phyloP scores from a whole-genome alignment of 2,888 invertebrate species.

The Caenorhabditis doughertyi region DNA sequence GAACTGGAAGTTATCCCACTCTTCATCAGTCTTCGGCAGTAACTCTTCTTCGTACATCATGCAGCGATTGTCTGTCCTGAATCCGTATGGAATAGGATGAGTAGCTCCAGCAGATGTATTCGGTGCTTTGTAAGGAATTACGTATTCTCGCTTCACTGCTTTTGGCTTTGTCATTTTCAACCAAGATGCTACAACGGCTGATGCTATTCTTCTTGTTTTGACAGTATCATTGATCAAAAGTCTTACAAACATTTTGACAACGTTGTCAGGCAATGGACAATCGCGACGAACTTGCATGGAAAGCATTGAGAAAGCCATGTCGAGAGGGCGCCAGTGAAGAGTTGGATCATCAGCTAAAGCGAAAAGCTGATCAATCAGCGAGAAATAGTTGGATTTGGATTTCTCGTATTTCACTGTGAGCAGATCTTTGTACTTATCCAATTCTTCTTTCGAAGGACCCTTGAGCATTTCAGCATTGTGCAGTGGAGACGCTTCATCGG shows the following conservation, averaged over 20 bases:
- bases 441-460: slow-evolving; percentile 13
- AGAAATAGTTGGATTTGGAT: slow-evolving; percentile 61
- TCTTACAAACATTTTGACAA: slow-evolving; percentile 87
- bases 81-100: slow-evolving; percentile 83
- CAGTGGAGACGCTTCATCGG: slow-evolving; percentile 47
- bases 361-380: slow-evolving; percentile 65
- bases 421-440: slow-evolving; percentile 45
- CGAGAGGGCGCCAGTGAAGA: slow-evolving; percentile 90
- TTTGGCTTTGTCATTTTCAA: slow-evolving; percentile 79
- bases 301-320: slow-evolving; percentile 88
- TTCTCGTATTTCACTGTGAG: slow-evolving; percentile 46
- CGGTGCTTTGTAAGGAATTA: slow-evolving; percentile 57
- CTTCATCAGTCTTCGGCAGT: slow-evolving; percentile 87
- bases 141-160: slow-evolving; percentile 73
- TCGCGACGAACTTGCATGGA: slow-evolving; percentile 87
- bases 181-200: slow-evolving; percentile 76
- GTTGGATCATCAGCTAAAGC: slow-evolving; percentile 67
- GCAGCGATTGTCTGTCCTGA: slow-evolving; percentile 86
- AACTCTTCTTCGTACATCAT: slow-evolving; percentile 71
- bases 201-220: slow-evolving; percentile 87
- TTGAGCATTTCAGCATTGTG: slow-evolving; percentile 34
- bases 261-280: slow-evolving; percentile 86
- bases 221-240: slow-evolving; percentile 89
- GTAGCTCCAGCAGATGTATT: slow-evolving; percentile 75
- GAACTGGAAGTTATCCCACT: slow-evolving; percentile 89